Conservation (phyloP, 2,797 vertebrate species). For the Trachurus trachurus region DNA sequence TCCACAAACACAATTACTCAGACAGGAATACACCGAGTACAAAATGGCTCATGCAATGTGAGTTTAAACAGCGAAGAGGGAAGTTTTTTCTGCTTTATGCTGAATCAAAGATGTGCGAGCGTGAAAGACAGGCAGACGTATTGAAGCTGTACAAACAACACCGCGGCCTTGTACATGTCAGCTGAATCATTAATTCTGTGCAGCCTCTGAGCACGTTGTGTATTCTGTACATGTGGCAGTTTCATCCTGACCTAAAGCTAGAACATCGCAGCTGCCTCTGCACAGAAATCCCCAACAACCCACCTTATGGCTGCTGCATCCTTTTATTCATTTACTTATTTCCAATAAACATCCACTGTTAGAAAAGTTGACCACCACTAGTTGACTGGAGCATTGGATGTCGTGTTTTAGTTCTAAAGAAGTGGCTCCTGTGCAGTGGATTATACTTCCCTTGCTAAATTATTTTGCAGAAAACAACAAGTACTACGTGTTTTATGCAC, state of each 20-base stretch:
- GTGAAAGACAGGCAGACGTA: conserved; percentile 13
- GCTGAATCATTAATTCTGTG: neutral
- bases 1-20: conserved; percentile 53
- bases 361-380: neutral
- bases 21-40: conserved; percentile 32
- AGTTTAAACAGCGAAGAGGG: conserved; percentile 6
- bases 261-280: neutral
- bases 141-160: neutral
- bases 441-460: conserved; percentile 32
- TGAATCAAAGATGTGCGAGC: conserved; percentile 14
- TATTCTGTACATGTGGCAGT: neutral
- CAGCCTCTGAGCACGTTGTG: neutral
- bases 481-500: neutral
- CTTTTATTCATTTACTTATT: neutral
- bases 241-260: neutral
- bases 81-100: conserved; percentile 12
- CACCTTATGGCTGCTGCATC: neutral
- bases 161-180: neutral
- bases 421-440: neutral
- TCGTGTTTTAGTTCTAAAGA: conserved; percentile 27
- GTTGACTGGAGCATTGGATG: neutral
- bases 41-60: conserved; percentile 24
- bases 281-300: conserved; percentile 5
- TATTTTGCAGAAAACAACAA: conserved; percentile 22
- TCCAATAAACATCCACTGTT: conserved; percentile 13